phyloP scores from a whole-genome alignment of 2,113 vertebrate genomes.

The Dipodomys ordii region DNA sequence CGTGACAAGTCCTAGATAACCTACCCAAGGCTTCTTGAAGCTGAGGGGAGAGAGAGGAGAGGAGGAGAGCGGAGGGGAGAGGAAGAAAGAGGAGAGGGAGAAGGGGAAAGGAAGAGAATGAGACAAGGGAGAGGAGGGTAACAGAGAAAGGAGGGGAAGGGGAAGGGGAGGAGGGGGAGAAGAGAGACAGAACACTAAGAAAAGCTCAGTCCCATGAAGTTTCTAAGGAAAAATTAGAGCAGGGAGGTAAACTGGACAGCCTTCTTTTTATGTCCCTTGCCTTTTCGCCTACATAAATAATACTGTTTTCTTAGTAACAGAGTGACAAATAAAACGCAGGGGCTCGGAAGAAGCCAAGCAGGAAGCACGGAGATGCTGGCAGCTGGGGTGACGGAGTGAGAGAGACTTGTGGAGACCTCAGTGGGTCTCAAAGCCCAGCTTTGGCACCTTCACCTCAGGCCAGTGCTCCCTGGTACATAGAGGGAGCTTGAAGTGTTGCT shows the following conservation, averaged over 20 bases:
- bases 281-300: neutral
- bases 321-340: neutral
- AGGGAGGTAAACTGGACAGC: neutral
- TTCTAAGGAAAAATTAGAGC: neutral
- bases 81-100: neutral
- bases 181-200: neutral
- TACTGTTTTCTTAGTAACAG: neutral
- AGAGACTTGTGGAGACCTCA: neutral
- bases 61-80: too few species aligned
- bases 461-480: neutral
- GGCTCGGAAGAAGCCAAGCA: neutral
- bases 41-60: neutral
- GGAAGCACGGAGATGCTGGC: neutral
- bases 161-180: too few species aligned
- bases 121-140: neutral
- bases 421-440: fast-evolving
- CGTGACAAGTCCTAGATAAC: slow-evolving; percentile 45
- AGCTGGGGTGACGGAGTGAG: too few species aligned
- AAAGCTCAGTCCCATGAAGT: slow-evolving; percentile 6
- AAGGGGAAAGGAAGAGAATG: too few species aligned
- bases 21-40: neutral
- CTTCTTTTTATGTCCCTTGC: neutral
- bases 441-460: neutral
- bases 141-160: neutral
- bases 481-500: too few species aligned